Conservation (phyloP, 2,888 invertebrate species). For the Apamea epomidion region DNA sequence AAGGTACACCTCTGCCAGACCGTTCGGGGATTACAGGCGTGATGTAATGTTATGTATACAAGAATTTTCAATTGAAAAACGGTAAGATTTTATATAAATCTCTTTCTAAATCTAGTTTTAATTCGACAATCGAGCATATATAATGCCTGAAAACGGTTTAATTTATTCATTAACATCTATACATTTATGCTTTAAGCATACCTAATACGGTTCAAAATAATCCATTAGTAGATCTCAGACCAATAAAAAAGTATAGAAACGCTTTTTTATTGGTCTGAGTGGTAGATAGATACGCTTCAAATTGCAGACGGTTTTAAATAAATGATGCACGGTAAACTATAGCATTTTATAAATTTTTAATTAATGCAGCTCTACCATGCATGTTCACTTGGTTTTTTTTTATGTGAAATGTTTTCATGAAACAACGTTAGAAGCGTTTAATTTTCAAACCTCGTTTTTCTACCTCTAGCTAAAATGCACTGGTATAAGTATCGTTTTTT, state of each 20-base stretch:
- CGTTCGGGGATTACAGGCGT: background rate
- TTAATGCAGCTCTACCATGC: background rate
- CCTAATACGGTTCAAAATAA: background rate
- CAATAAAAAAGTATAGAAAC: too few species aligned
- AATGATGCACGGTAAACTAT: background rate
- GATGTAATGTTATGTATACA: background rate
- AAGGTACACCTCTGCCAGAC: background rate
- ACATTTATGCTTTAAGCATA: background rate
- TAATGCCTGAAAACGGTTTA: background rate
- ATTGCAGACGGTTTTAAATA: constrained; percentile 4
- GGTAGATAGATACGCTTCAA: constrained; percentile 1
- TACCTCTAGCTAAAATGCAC: constrained; percentile 7
- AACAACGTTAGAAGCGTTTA: constrained; percentile 11
- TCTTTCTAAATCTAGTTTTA: background rate
- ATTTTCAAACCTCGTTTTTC: background rate
- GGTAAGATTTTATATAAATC: background rate
- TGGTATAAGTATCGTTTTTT: background rate
- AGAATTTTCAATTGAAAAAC: too few species aligned
- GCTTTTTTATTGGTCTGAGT: too few species aligned
- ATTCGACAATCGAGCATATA: too few species aligned
- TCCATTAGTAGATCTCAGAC: too few species aligned
- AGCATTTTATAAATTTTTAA: background rate
- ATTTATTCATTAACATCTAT: background rate
- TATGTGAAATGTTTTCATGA: background rate
- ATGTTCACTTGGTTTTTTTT: background rate